Evolutionary conservation across 2,113 vertebrate genomes (phyloP).

Genomic region (Prionailurus bengalensis): DNA sequence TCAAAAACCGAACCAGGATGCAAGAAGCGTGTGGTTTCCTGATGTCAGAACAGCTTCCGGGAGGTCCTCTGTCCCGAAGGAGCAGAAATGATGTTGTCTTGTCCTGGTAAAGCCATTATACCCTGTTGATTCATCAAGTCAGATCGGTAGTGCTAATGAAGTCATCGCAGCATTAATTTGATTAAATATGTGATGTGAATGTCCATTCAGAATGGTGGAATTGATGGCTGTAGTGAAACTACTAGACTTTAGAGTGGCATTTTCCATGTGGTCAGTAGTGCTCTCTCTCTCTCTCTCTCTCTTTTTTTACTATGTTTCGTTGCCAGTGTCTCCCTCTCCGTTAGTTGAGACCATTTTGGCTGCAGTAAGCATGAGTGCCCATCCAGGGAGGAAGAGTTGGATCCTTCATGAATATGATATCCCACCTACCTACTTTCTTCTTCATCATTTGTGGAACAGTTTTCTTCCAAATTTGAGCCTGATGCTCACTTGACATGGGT

Average conservation of each 20-base stretch:
- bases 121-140: not conserved
- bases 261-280: not conserved
- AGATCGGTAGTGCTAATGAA: not conserved
- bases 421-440: not conserved
- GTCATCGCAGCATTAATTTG: conserved; percentile 27
- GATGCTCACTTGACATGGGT: not conserved
- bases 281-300: no score
- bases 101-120: not conserved
- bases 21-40: conserved; percentile 5
- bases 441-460: not conserved
- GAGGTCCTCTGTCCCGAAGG: not conserved
- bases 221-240: not conserved
- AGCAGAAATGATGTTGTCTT: not conserved
- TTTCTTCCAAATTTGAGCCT: not conserved
- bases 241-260: not conserved
- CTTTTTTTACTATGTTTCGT: not conserved
- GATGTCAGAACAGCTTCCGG: not conserved
- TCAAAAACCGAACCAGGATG: not conserved
- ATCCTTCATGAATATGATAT: not conserved
- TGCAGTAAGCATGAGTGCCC: not conserved
- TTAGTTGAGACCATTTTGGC: not conserved
- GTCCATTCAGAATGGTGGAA: not conserved
- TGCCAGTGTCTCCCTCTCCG: not conserved
- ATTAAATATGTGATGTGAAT: not conserved
- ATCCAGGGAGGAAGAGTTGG: not conserved